A percentile compares a stretch with the other conserved stretches of the same genome.
These are phyloP conservation scores for Drosophila sordidula DNA, from an alignment of 2,888 invertebrate genomes.

Conservation along the genomic window DNA sequence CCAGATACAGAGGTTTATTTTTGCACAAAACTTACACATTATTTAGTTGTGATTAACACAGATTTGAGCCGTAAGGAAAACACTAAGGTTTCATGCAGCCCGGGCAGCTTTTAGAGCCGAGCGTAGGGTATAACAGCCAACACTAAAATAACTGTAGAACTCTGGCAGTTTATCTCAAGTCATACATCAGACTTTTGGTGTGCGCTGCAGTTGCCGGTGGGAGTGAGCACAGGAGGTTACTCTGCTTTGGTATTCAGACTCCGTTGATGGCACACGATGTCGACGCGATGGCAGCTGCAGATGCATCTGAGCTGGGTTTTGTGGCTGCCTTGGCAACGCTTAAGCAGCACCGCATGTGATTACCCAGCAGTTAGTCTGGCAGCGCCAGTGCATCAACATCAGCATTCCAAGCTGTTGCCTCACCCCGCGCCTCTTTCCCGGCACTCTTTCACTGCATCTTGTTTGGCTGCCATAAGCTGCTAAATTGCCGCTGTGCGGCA, in stretches of 20 bases:
- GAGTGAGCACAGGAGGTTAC: constrained; percentile 18
- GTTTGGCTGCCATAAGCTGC: constrained; percentile 49
- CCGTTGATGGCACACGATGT: constrained; percentile 73
- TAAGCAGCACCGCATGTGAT: constrained; percentile 77
- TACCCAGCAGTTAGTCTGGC: constrained; percentile 77
- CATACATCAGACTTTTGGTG: constrained; percentile 62
- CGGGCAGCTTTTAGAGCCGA: constrained; percentile 3
- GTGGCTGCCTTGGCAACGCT: constrained; percentile 63
- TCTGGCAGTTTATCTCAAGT: constrained; percentile 64
- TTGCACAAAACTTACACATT: constrained; percentile 7
- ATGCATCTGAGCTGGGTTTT: constrained; percentile 41
- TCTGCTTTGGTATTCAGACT: constrained; percentile 34
- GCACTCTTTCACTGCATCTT: constrained; percentile 1
- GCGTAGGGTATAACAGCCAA: constrained; percentile 39
- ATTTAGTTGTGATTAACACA: background rate
- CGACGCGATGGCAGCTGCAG: constrained; percentile 44
- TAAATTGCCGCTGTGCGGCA: constrained; percentile 75
- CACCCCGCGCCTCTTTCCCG: background rate
- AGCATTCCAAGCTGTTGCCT: constrained; percentile 27
- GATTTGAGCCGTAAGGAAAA: background rate
- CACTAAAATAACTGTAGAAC: constrained; percentile 28
- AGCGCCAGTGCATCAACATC: constrained; percentile 43
- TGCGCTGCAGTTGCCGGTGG: constrained; percentile 29
- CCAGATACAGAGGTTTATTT: no score
- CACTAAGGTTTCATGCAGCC: background rate